Base-by-base conservation (phyloP, 37 sponge, comb jelly and placozoan species). In the Agelas oroides region DNA sequence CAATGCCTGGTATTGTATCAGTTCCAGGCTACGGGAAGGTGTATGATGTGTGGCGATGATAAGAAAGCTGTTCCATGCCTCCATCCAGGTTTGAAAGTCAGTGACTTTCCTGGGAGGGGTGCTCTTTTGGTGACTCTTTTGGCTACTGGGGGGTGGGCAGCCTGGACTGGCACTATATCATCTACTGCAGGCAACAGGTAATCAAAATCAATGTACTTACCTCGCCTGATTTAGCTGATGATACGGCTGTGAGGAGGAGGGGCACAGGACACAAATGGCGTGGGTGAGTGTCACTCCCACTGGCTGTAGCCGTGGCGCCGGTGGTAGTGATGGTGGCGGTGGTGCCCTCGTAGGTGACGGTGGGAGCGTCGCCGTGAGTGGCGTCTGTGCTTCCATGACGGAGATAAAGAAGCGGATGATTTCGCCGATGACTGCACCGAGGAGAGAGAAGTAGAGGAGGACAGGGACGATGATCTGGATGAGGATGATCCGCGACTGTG, bases 71-170 rank as follows among this genome's bases (percentile, higher is more conserved):
- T 62, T 62, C 64, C 64, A 62, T 62, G 12, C 64, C 28, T 62
- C 64, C 64, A 27, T 62, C 64, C 64, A 62, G 24, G 64, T 5
- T 27, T 62, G 64, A 12, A 62, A 62, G 64, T 62, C 64, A 62
- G 24, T 62, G 11, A 62, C 64, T 5, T 24, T 62, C 28, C 64
- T 62, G 2, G 2, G 24, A 6, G 24, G 64, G 5, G 28, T 62
- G 64, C 64, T 24, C 27, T 11, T 62, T 24, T 2, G 64, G 24
- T 62, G 24, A 2, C 27, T 13, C 64, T 2, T 11, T 27, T 62
- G 64, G 64, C 2, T 11, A 5, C 3, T 62, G 64, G 5, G 5
- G 64, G 5, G 2, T 27, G 16, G 16, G 59, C 59, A 16, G 59
- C 59, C 19, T 57, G 59, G 19, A 57, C 59, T 28, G 12, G 64